A percentile compares a stretch with the other conserved stretches of the same genome.
Evolutionary conservation across 2,113 vertebrate genomes (phyloP).

Genomic region (Conger conger): DNA sequence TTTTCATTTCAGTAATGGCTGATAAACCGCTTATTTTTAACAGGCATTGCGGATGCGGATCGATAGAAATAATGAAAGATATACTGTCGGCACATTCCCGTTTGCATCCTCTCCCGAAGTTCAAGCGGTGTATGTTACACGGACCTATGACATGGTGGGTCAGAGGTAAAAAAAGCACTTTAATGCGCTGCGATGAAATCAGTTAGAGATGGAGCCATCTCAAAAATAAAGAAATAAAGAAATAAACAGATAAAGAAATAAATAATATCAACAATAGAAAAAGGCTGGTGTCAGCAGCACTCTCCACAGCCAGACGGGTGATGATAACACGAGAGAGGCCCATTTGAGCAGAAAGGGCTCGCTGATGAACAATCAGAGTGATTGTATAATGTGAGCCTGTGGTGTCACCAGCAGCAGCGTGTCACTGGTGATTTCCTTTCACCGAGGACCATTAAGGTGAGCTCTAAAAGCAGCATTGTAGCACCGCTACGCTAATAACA

Average conservation of each 20-base stretch:
- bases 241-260: background rate
- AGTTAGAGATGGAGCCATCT: too few species aligned
- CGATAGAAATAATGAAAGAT: background rate
- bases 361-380: background rate
- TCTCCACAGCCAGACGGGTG: background rate
- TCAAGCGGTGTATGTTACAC: background rate
- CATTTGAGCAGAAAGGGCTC: background rate
- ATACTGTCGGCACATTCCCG: background rate
- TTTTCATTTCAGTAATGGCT: too few species aligned
- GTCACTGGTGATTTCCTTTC: conserved; percentile 3
- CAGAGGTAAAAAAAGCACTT: background rate
- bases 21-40: too few species aligned
- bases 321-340: background rate
- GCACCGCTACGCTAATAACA: background rate
- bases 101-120: background rate
- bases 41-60: too few species aligned
- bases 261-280: background rate
- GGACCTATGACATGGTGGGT: background rate
- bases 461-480: background rate
- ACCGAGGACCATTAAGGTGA: background rate
- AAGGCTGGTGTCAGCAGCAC: background rate
- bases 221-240: background rate
- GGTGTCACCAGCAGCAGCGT: background rate
- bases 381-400: background rate
- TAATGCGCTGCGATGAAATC: background rate